Evolutionary conservation across 2,888 invertebrate genomes (phyloP), one percentile per base, ranked within the genome.

Genomic region (Drosophila prostipennis): DNA sequence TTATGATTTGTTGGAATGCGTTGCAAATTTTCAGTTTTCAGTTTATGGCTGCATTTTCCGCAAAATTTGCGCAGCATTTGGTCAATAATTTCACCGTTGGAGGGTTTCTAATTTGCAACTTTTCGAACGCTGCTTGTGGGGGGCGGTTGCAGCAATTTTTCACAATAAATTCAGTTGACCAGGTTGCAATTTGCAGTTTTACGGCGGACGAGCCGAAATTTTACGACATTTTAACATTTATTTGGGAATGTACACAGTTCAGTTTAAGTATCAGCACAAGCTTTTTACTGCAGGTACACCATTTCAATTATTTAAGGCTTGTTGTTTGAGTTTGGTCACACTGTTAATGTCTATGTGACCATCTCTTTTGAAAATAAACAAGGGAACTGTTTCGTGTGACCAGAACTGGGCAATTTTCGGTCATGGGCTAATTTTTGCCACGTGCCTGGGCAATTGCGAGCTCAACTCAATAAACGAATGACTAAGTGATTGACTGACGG

Each of bases 61-160:
- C 46, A 48, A 67, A 45, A 61, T 53, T 61, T 52, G n/a, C 45
- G 14, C 53, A 10, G 23, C 32, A 61, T 61, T 61, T 45, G 53
- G 63, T 63, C 61, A 63, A 63, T 65, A 53, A 53, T 46, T 63
- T 53, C 13, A 19, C 26, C 43, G 40, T 63, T 53, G 39, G 45
- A 46, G 37, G 45, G 45, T 39, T 61, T 61, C 32, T 52, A 61
- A 65, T 46, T 32, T 46, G 16, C n/a, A 29, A 23, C 19, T 39
- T 43, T 55, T 36, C 16, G 19, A 7, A 6, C 6, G 10, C 10
- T 23, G 23, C 7, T 5, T 6, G 26, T 5, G 5, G 26, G 23
- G 43, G 19, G 23, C 4, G 13, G 6, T 3, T n/a, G 5, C 13
- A 43, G 43, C 40, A 32, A 42, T 34, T 48, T 48, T 34, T 34